Percentiles rank a stretch among this genome's conserved stretches.
Conservation (phyloP, 2,797 vertebrate species). For the Chelonia mydas region DNA sequence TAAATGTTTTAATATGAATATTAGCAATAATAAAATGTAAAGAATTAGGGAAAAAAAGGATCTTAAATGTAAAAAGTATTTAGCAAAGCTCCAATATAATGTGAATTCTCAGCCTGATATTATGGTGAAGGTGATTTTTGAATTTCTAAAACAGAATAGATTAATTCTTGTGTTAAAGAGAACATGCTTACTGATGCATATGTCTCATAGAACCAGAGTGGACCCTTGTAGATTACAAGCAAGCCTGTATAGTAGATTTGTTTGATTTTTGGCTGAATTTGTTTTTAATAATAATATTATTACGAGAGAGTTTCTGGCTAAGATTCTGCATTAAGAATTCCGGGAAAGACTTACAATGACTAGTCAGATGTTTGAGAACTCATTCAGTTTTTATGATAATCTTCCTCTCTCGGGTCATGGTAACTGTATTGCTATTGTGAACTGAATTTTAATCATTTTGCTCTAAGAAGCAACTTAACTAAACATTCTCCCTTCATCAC, state of each 20-base stretch:
- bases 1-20: slow-evolving; percentile 2
- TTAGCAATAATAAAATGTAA: background rate
- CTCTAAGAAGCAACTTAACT: background rate
- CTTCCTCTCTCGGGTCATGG: background rate
- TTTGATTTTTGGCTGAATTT: background rate
- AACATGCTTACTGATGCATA: background rate
- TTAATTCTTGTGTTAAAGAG: background rate
- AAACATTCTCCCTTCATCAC: background rate
- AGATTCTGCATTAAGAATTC: background rate
- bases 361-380: background rate
- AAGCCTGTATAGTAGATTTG: background rate
- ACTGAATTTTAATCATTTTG: background rate
- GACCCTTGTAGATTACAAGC: background rate
- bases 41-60: background rate
- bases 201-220: background rate
- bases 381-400: background rate
- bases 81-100: background rate
- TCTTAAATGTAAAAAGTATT: background rate
- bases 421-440: background rate
- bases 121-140: background rate
- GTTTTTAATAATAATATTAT: background rate
- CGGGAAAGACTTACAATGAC: background rate
- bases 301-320: background rate
- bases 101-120: background rate
- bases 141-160: background rate